Evolutionary conservation across 2,797 vertebrate species (phyloP).

Genomic region (Spea hammondii): DNA sequence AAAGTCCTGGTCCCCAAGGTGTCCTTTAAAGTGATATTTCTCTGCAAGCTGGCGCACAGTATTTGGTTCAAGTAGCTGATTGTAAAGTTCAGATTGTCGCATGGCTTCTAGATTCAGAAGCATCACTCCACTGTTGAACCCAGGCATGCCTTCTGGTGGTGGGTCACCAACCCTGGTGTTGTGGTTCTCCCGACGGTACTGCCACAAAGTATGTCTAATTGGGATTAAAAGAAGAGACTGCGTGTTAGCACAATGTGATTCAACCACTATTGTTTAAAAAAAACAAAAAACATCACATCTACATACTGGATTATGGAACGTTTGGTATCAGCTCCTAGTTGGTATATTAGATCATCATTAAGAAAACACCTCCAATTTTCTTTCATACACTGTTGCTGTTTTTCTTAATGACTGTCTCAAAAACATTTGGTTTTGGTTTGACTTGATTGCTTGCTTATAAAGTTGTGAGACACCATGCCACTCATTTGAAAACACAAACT

Average conservation of each 20-base stretch:
- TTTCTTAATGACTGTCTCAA: no score
- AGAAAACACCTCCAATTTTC: no score
- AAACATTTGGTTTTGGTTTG: no score
- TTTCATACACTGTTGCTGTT: no score
- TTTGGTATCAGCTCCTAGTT: no score
- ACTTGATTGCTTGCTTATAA: no score
- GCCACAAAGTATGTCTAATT: conserved; percentile 93
- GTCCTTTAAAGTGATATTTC: conserved; percentile 90
- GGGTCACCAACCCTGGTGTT: conserved; percentile 84
- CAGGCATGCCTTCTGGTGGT: conserved; percentile 85
- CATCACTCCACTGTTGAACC: conserved; percentile 96
- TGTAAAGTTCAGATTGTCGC: conserved; percentile 84
- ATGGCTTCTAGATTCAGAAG: conserved; percentile 86
- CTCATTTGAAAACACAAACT: no score
- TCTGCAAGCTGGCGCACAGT: conserved; percentile 79
- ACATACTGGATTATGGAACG: no score
- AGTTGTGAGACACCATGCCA: no score
- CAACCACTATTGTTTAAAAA: background rate
- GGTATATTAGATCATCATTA: no score
- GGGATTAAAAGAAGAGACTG: conserved; percentile 28
- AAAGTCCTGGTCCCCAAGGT: conserved; percentile 97
- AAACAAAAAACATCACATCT: no score
- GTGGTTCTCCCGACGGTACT: conserved; percentile 91
- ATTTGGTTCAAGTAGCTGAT: conserved; percentile 79
- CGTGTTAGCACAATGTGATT: background rate